These are phyloP conservation scores for Vannuccia rotundouncinata DNA, from an alignment of 2,888 invertebrate genomes.

Conservation along the genomic window DNA sequence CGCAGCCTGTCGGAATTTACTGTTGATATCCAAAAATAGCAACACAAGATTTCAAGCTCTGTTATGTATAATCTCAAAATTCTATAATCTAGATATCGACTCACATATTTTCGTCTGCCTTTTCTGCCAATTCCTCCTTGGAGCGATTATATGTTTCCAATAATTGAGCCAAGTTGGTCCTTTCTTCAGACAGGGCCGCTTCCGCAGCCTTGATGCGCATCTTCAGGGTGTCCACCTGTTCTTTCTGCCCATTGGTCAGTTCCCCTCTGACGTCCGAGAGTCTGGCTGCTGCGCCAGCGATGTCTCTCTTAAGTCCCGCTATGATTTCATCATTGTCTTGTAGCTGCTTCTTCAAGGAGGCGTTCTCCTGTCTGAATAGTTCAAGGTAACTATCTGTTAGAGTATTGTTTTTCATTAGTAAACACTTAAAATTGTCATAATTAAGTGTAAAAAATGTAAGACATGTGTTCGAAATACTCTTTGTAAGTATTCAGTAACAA, in stretches of 20 bases:
- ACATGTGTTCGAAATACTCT: no score
- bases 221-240: constrained; percentile 51
- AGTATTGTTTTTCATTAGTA: no score
- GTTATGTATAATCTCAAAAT: not conserved
- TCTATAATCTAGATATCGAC: not conserved
- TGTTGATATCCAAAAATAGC: not conserved
- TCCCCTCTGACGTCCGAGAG: constrained; percentile 55
- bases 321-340: constrained; percentile 52
- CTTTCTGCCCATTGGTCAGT: constrained; percentile 54
- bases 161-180: constrained; percentile 54
- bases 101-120: not conserved
- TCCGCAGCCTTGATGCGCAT: constrained; percentile 46
- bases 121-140: constrained; percentile 33
- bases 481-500: no score
- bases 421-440: no score
- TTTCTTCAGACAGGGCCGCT: constrained; percentile 48
- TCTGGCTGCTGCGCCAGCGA: constrained; percentile 53
- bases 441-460: no score
- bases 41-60: not conserved
- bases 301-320: constrained; percentile 50
- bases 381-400: no score
- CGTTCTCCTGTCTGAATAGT: constrained; percentile 48
- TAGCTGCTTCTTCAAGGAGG: constrained; percentile 49
- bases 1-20: not conserved
- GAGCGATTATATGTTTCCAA: constrained; percentile 50